A percentile compares a stretch with the other conserved stretches of the same genome.
Conservation (phyloP, 2,113 vertebrate species). For the Cryptoleucopteryx plumbea region DNA sequence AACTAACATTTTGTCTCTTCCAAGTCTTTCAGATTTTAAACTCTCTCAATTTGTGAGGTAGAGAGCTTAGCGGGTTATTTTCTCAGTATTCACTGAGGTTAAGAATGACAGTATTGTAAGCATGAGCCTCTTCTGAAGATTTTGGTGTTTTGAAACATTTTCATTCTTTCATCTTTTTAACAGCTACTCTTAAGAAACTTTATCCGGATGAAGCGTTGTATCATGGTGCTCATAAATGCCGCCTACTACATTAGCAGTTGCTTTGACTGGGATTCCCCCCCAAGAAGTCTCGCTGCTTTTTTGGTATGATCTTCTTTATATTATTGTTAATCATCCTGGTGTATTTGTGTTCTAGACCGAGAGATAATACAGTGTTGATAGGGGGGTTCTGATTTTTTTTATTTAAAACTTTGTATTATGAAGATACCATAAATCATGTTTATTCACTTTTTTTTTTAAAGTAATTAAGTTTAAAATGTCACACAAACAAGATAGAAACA, state of each 20-base stretch:
- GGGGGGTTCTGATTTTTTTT: neutral
- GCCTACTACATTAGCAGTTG: constrained; percentile 96
- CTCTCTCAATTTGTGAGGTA: neutral
- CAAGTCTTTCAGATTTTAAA: neutral
- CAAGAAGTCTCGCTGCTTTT: constrained; percentile 96
- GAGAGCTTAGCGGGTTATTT: neutral
- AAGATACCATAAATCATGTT: rapidly evolving
- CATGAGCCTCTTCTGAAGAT: neutral
- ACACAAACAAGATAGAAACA: neutral
- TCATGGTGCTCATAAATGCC: constrained; percentile 89
- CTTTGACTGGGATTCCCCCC: constrained; percentile 97
- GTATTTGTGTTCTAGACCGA: neutral
- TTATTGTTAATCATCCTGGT: neutral
- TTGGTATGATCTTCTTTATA: constrained; percentile 79
- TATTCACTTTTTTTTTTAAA: neutral
- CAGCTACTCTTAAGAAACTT: constrained; percentile 93
- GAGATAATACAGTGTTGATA: neutral
- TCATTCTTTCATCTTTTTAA: constrained; percentile 41
- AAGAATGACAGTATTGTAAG: neutral
- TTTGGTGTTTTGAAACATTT: neutral
- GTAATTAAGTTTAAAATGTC: neutral
- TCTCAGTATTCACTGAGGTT: neutral
- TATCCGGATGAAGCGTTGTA: constrained; percentile 85
- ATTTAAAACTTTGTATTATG: neutral
- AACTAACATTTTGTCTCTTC: neutral